These are phyloP conservation scores for Koerneria pararmatus DNA, from an alignment of 2,888 invertebrate genomes.

Conservation along the genomic window DNA sequence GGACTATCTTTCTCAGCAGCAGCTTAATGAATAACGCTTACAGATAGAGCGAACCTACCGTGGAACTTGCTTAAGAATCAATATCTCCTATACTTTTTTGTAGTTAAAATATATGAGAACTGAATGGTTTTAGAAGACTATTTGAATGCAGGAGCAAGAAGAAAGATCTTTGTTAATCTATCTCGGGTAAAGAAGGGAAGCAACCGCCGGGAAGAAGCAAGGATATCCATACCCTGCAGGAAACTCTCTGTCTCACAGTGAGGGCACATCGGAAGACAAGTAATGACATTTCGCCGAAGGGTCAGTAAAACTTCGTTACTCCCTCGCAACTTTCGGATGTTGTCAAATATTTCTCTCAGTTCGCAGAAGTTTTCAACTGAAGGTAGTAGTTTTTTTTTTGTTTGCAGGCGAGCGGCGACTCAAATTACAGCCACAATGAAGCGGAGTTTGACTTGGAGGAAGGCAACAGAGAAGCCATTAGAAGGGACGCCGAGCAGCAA, in stretches of 20 bases:
- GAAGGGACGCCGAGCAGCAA: constrained; percentile 56
- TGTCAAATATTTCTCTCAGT: too few species aligned
- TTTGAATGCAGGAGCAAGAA: not conserved
- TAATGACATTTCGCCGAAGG: constrained; percentile 13
- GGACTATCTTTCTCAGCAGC: too few species aligned
- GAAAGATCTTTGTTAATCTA: not conserved
- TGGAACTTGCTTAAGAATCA: too few species aligned
- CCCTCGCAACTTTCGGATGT: too few species aligned
- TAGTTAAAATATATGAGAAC: too few species aligned
- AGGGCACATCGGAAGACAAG: too few species aligned
- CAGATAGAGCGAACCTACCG: too few species aligned
- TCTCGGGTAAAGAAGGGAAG: not conserved
- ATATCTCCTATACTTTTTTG: too few species aligned
- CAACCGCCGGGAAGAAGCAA: not conserved
- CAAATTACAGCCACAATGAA: constrained; percentile 55
- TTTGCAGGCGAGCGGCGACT: constrained; percentile 54
- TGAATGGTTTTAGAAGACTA: constrained; percentile 1
- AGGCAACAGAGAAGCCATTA: constrained; percentile 53
- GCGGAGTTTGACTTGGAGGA: constrained; percentile 53
- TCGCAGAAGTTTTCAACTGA: not conserved
- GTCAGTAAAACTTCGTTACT: not conserved
- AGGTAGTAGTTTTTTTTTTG: not conserved
- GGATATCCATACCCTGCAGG: not conserved
- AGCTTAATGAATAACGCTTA: too few species aligned
- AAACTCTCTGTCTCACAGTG: too few species aligned